Evolutionary conservation across 1,140 invertebrate species (phyloP).

Genomic region (Globodera rostochiensis): DNA sequence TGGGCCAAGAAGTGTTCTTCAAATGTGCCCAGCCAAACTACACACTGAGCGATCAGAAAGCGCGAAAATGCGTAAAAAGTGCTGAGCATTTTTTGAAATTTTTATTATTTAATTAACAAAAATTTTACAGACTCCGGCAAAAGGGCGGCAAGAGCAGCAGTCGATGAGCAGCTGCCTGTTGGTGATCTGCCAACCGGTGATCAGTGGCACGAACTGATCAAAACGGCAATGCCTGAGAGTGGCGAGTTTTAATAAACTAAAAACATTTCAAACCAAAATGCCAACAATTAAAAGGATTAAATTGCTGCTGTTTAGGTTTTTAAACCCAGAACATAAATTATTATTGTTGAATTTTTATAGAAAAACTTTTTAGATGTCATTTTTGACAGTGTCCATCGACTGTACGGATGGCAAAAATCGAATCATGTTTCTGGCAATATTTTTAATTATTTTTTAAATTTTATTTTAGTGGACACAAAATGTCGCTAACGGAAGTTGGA

Average conservation of each 20-base stretch:
- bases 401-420: not conserved
- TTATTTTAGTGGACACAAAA: not conserved
- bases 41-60: not conserved
- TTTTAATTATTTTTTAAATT: not conserved
- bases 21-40: not conserved
- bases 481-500: not conserved
- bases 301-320: no score
- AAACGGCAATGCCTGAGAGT: not conserved
- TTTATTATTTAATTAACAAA: no score
- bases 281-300: no score
- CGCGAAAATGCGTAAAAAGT: not conserved
- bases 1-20: not conserved
- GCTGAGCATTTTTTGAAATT: no score
- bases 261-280: not conserved
- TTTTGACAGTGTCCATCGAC: not conserved
- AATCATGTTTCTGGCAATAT: not conserved
- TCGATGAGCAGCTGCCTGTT: not conserved
- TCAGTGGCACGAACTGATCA: not conserved
- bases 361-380: not conserved
- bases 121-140: not conserved
- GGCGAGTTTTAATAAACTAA: not conserved
- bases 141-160: not conserved
- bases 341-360: no score
- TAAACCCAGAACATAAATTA: no score
- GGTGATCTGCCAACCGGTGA: not conserved